Conservation (phyloP, 2,797 vertebrate species). For the Betta splendens region DNA sequence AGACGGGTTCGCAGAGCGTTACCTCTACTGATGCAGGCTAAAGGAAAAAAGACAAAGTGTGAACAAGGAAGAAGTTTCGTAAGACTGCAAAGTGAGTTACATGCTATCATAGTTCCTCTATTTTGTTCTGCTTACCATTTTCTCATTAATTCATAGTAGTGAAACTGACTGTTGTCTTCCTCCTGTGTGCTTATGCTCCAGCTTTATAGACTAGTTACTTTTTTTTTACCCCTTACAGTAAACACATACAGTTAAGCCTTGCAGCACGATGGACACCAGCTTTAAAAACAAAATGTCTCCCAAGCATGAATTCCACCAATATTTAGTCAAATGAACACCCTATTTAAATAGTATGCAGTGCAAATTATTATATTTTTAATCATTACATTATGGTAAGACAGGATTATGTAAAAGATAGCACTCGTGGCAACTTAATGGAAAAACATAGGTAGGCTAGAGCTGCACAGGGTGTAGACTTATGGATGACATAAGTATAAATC, state of each 20-base stretch:
- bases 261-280: not conserved
- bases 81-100: conserved; percentile 78
- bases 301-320: not conserved
- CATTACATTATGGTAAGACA: too few species aligned
- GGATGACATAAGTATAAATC: conserved; percentile 12
- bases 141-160: conserved; percentile 78
- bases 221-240: conserved; percentile 26
- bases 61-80: conserved; percentile 80
- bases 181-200: conserved; percentile 42
- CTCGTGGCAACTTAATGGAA: too few species aligned
- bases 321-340: not conserved
- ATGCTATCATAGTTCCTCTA: conserved; percentile 78
- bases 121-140: conserved; percentile 78
- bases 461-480: conserved; percentile 1
- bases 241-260: conserved; percentile 1
- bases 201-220: conserved; percentile 8
- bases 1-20: conserved; percentile 36
- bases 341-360: not conserved
- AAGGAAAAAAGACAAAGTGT: conserved; percentile 71
- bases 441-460: not conserved
- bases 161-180: conserved; percentile 71
- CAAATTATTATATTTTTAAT: not conserved
- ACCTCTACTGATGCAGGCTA: conserved; percentile 59
- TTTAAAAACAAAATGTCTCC: conserved; percentile 2
- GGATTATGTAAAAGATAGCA: too few species aligned